Percentiles rank a stretch among this genome's conserved stretches.
Conservation (phyloP, 2,797 vertebrate genomes). For the Petrocephalus sullivani region DNA sequence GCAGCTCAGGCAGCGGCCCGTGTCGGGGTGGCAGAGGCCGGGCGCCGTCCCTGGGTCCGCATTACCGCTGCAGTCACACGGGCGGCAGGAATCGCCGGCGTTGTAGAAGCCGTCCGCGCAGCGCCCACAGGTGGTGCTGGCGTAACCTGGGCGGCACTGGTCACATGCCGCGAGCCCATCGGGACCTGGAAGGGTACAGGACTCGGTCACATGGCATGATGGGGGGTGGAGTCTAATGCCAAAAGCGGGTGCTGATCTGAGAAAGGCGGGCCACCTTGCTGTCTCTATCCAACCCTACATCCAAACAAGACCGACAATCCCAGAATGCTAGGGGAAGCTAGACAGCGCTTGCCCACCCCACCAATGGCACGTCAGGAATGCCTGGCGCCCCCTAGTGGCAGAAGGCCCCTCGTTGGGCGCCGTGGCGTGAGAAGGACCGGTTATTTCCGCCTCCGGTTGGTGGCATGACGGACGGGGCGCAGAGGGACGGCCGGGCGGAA, state of each 20-base stretch:
- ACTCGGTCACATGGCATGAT: neutral
- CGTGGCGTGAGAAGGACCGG: neutral
- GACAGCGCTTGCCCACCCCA: neutral
- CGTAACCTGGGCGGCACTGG: slow-evolving; percentile 60
- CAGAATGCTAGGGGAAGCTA: neutral
- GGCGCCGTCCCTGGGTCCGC: slow-evolving; percentile 52
- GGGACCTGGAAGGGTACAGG: slow-evolving; percentile 56
- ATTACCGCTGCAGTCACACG: slow-evolving; percentile 65
- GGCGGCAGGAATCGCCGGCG: slow-evolving; percentile 66
- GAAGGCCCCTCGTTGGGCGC: neutral
- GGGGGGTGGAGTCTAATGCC: neutral
- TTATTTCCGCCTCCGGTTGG: neutral
- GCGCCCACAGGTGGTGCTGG: slow-evolving; percentile 61
- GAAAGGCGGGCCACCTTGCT: neutral
- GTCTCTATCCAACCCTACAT: neutral
- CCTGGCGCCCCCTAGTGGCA: neutral
- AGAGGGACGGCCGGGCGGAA: neutral
- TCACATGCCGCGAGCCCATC: slow-evolving; percentile 51
- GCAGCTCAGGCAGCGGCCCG: slow-evolving; percentile 66
- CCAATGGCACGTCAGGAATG: neutral
- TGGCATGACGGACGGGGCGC: neutral
- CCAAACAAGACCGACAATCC: neutral
- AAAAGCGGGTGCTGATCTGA: neutral
- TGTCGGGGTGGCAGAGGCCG: slow-evolving; percentile 61
- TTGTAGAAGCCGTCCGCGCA: slow-evolving; percentile 70